Percentiles rank a stretch among this genome's conserved stretches.
Evolutionary conservation across 2,113 vertebrate species (phyloP).

Genomic region (Centropristis striata): DNA sequence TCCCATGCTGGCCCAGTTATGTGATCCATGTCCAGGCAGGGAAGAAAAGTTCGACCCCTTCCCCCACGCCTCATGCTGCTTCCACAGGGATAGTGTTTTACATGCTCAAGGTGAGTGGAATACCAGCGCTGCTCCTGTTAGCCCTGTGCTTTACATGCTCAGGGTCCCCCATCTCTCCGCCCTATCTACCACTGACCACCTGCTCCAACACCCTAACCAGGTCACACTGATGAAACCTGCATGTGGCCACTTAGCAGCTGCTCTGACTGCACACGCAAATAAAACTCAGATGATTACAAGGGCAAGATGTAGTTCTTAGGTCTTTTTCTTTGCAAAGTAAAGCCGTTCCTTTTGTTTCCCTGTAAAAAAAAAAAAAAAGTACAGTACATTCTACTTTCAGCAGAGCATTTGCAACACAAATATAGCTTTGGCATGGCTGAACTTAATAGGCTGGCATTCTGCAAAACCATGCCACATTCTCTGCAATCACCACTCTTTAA

Average conservation of each 20-base stretch:
- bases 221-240: conserved; percentile 53
- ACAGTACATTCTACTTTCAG: conserved; percentile 52
- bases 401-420: conserved; percentile 64
- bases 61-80: conserved; percentile 56
- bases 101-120: conserved; percentile 75
- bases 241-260: conserved; percentile 34
- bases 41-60: conserved; percentile 60
- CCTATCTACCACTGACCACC: conserved; percentile 56
- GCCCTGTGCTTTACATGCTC: conserved; percentile 32
- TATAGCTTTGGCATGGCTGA: conserved; percentile 66
- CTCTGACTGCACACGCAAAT: background rate
- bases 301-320: background rate
- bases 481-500: conserved; percentile 71
- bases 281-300: background rate
- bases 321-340: conserved; percentile 1
- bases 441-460: conserved; percentile 72
- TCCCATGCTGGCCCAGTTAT: conserved; percentile 58
- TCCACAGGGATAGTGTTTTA: conserved; percentile 77
- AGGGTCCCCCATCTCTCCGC: conserved; percentile 44
- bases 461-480: conserved; percentile 76
- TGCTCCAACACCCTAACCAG: conserved; percentile 60
- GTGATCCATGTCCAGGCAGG: conserved; percentile 55
- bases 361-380: conserved; percentile 40
- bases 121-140: conserved; percentile 58
- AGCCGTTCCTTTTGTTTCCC: background rate